Conservation (phyloP, 2,797 vertebrate species). For the Miichthys miiuy region DNA sequence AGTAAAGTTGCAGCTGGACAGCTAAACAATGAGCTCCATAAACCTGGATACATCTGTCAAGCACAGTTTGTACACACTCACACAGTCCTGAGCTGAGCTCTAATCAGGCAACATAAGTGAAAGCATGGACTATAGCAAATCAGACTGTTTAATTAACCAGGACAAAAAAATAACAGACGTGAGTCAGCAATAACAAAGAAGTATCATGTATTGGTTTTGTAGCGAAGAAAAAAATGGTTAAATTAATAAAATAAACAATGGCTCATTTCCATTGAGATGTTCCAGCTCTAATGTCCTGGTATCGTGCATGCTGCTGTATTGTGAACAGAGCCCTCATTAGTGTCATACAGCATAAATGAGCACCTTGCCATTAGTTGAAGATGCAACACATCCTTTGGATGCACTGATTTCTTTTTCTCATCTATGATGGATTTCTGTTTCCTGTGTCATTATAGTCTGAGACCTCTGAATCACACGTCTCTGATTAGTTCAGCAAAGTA, state of each 20-base stretch:
- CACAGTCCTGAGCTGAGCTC: neutral
- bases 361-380: neutral
- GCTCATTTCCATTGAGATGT: neutral
- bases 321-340: neutral
- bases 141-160: neutral
- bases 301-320: neutral
- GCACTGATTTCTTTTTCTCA: neutral
- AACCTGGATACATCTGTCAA: too few species aligned
- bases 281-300: neutral
- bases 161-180: neutral
- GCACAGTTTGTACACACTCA: too few species aligned
- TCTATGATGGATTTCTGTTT: conserved; percentile 1
- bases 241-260: neutral
- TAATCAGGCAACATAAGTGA: neutral
- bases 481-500: neutral
- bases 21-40: too few species aligned
- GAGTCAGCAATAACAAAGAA: neutral
- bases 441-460: neutral
- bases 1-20: neutral
- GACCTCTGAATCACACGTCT: neutral
- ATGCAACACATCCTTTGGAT: neutral
- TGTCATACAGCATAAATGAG: neutral
- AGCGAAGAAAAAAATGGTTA: neutral
- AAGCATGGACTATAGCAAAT: neutral
- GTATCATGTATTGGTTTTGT: neutral